Base-by-base conservation (phyloP, 2,888 invertebrate species). In the Branchellion lobata region DNA sequence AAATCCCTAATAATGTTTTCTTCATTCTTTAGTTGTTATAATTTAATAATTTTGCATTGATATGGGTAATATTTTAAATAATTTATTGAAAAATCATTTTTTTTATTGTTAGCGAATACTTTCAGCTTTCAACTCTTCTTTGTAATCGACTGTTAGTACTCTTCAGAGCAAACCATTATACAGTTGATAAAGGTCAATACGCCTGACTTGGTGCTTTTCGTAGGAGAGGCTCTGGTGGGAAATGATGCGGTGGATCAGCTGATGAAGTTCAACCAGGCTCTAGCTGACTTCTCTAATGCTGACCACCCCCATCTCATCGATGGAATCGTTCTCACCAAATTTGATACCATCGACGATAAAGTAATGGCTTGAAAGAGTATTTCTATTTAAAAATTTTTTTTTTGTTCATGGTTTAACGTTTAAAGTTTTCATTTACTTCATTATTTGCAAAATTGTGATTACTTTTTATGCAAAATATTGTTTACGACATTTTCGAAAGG, bases 281-380 rank as follows among this genome's bases (percentile, higher is more conserved):
- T 99, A 65, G 97, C 97, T 8, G 98, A 99, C 88, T 93, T 94
- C 89, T 92, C 92, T 34, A 85, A 87, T 71, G 84, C 85, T 83
- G 85, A 85, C 11, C 85, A 86, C 57, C 88, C 88, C 1, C 95
- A 95, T 86, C 91, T 95, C 69, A 97, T 99, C 84, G 99, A 99
- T 88, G 99, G 99, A 75, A 99, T 99, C 84, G 96, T 99, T 18
- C 90, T 99, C 72, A 99, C 99, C 8, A 99, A 99, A 89, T 99
- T 99, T 89, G 99, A 99, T 88, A 99, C 99, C 0, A 98, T 99
- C 85, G 99, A 99, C 87, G 99, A 99, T 88, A 98, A 99, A 90
- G 93, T 91, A 18, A 14, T 40, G n/a, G n/a, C n/a, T n/a, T n/a
- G n/a, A n/a, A n/a, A n/a, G n/a, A n/a, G n/a, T n/a, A n/a, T n/a